Conservation (phyloP, 2,888 invertebrate genomes). For the Allygus modestus region DNA sequence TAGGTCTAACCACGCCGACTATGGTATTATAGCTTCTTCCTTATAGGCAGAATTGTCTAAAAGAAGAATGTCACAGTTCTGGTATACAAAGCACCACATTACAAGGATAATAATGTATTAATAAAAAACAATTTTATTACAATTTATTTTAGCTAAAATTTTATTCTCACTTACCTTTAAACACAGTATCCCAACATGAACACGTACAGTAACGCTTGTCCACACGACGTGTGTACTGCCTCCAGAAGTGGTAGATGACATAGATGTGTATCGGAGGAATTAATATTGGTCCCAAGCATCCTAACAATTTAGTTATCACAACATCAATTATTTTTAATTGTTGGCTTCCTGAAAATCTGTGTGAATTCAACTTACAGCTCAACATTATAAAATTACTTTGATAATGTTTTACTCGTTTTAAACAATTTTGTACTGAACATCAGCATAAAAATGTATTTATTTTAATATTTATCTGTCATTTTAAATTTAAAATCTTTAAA, state of each 20-base stretch:
- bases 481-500: no score
- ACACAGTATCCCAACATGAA: constrained; percentile 87
- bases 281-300: constrained; percentile 74
- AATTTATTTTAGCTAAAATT: no score
- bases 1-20: no score
- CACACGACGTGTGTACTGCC: constrained; percentile 81
- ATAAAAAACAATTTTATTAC: no score
- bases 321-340: constrained; percentile 30
- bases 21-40: no score
- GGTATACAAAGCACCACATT: no score
- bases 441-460: no score
- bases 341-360: constrained; percentile 22
- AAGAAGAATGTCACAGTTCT: no score
- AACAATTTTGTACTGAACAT: background rate
- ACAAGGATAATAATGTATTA: no score
- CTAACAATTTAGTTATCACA: constrained; percentile 65
- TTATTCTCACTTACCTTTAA: constrained; percentile 83
- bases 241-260: constrained; percentile 82
- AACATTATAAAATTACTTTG: background rate
- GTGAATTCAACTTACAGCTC: background rate
- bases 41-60: no score
- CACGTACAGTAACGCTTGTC: constrained; percentile 82
- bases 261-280: constrained; percentile 81
- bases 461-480: no score
- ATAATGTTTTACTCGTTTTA: background rate